A percentile compares a stretch with the other conserved stretches of the same genome.
Evolutionary conservation across 2,113 vertebrate species (phyloP).

Genomic region (Cephalopterus ornatus): DNA sequence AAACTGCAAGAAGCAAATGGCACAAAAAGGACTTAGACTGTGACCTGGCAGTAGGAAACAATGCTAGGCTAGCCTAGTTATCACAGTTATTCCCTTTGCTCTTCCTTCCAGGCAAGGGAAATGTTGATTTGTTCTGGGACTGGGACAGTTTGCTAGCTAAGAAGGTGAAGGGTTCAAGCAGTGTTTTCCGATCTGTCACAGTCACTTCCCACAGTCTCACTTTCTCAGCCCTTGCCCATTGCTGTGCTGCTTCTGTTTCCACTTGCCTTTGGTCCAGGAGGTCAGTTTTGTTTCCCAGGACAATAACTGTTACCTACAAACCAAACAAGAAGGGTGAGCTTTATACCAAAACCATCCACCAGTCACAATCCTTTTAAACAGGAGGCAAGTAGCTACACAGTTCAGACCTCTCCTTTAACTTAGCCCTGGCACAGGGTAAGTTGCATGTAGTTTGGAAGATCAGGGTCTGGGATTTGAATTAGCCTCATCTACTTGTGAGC

Average conservation of each 20-base stretch:
- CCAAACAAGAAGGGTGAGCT: neutral
- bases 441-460: neutral
- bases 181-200: slow-evolving; percentile 82
- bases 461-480: neutral
- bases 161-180: slow-evolving; percentile 90
- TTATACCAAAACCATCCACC: neutral
- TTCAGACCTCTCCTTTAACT: neutral
- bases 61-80: slow-evolving; percentile 67
- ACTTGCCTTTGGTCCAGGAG: slow-evolving; percentile 87
- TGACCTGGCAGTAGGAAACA: neutral
- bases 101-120: slow-evolving; percentile 91
- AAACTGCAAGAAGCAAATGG: slow-evolving; percentile 34
- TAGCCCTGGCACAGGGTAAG: neutral
- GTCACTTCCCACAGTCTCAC: slow-evolving; percentile 95
- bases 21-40: neutral
- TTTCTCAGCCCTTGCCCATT: slow-evolving; percentile 89
- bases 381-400: neutral
- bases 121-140: slow-evolving; percentile 91
- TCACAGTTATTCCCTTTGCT: slow-evolving; percentile 88
- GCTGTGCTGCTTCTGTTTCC: slow-evolving; percentile 85
- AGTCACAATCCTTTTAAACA: neutral
- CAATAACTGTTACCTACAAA: slow-evolving; percentile 84
- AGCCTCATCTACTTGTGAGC: neutral
- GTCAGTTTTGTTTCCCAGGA: slow-evolving; percentile 92
- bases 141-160: slow-evolving; percentile 92